A percentile compares a stretch with the other conserved stretches of the same genome.
Evolutionary conservation across 2,888 invertebrate species (phyloP).

Genomic region (Stenodera caucasica): DNA sequence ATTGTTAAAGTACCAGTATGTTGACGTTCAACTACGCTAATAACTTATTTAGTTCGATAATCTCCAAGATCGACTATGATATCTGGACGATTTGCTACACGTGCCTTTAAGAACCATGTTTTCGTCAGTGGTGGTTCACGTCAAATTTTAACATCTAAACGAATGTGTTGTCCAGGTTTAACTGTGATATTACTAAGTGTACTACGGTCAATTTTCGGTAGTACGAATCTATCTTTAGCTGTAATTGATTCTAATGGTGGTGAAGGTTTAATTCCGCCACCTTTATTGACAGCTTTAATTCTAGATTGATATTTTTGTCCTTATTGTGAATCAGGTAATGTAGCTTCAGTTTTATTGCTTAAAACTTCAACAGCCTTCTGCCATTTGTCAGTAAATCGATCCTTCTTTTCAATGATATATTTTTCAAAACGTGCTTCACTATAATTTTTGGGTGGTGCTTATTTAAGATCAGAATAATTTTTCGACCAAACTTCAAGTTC

Average conservation of each 20-base stretch:
- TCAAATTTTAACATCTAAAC: slow-evolving; percentile 87
- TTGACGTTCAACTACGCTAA: slow-evolving; percentile 71
- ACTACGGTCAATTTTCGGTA: slow-evolving; percentile 90
- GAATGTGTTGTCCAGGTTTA: slow-evolving; percentile 90
- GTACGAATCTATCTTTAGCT: slow-evolving; percentile 86
- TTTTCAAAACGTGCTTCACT: slow-evolving; percentile 92
- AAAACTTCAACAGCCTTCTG: slow-evolving; percentile 87
- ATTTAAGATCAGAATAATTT: slow-evolving; percentile 83
- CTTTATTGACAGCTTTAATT: slow-evolving; percentile 93
- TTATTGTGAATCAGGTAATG: slow-evolving; percentile 87
- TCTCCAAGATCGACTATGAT: slow-evolving; percentile 78
- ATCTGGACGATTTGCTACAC: slow-evolving; percentile 69
- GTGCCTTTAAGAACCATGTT: slow-evolving; percentile 89
- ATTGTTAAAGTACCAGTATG: slow-evolving; percentile 83
- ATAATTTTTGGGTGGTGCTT: slow-evolving; percentile 83
- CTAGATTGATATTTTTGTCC: slow-evolving; percentile 96
- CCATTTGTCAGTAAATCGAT: slow-evolving; percentile 87
- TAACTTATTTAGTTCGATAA: slow-evolving; percentile 79
- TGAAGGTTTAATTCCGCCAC: slow-evolving; percentile 87
- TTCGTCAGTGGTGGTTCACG: slow-evolving; percentile 97
- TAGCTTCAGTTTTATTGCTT: slow-evolving; percentile 83
- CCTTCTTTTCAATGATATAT: slow-evolving; percentile 93
- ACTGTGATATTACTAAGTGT: slow-evolving; percentile 87
- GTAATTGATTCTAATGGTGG: slow-evolving; percentile 79
- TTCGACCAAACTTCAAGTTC: slow-evolving; percentile 87